These are phyloP conservation scores for Neoscelio sp. DNA, from an alignment of 2,888 invertebrate genomes.

Conservation along the genomic window DNA sequence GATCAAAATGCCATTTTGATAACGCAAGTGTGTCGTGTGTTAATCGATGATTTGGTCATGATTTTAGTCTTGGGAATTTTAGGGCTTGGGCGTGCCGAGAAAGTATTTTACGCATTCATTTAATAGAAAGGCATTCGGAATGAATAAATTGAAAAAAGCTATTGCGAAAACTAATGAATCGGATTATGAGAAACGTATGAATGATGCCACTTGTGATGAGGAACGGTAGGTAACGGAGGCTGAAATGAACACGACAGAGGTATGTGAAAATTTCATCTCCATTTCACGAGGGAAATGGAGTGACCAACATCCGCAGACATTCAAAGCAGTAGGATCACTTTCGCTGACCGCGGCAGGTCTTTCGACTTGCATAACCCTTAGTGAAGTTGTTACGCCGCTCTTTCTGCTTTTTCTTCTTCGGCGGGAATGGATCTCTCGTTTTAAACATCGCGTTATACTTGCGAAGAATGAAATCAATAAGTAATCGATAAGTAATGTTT, in stretches of 20 bases:
- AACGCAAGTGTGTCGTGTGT: conserved; percentile 26
- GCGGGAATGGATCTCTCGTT: conserved; percentile 42
- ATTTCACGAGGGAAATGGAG: conserved; percentile 62
- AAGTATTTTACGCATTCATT: conserved; percentile 50
- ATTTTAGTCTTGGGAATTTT: conserved; percentile 29
- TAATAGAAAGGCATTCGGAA: conserved; percentile 44
- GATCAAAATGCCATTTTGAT: neutral
- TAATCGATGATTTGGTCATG: neutral
- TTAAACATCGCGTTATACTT: conserved; percentile 26
- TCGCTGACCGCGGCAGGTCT: conserved; percentile 67
- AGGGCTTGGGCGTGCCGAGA: conserved; percentile 46
- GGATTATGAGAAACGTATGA: conserved; percentile 45
- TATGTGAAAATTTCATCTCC: conserved; percentile 62
- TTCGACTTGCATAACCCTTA: conserved; percentile 65
- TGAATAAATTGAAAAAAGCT: conserved; percentile 28
- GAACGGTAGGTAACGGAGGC: conserved; percentile 28
- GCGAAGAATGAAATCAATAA: conserved; percentile 42
- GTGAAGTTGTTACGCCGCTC: conserved; percentile 62
- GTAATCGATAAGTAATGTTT: conserved; percentile 8
- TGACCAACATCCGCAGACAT: conserved; percentile 68
- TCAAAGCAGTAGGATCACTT: conserved; percentile 67
- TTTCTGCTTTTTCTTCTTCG: conserved; percentile 60
- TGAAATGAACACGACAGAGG: conserved; percentile 4
- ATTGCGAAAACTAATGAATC: conserved; percentile 47
- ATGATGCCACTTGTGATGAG: conserved; percentile 28